Conservation (phyloP, 2,888 invertebrate genomes). For the Rhodophaea formosa region DNA sequence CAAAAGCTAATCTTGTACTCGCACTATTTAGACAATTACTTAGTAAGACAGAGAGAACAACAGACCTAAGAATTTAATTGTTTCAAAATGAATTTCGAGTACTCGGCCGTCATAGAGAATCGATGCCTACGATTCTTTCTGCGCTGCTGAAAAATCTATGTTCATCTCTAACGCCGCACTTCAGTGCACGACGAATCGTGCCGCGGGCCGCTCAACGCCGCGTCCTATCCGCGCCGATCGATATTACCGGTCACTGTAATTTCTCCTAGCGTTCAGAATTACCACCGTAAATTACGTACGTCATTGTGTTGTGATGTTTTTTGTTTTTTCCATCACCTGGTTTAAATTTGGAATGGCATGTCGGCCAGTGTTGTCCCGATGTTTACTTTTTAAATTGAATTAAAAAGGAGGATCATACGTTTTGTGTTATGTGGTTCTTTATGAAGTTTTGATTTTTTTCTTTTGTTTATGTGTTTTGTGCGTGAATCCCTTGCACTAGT, state of each 20-base stretch:
- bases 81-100: too few relatives aligned
- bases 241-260: constrained; percentile 25
- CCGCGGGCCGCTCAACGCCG: constrained; percentile 49
- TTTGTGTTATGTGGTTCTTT: background rate
- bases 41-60: too few relatives aligned
- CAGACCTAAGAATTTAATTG: too few relatives aligned
- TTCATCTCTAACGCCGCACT: constrained; percentile 36
- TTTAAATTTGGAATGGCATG: constrained; percentile 22
- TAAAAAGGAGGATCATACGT: background rate
- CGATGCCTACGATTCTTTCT: constrained; percentile 30
- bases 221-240: constrained; percentile 29
- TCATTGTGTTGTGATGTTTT: constrained; percentile 17
- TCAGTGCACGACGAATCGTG: constrained; percentile 66
- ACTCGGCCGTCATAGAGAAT: background rate
- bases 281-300: constrained; percentile 33
- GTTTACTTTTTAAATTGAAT: constrained; percentile 24
- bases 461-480: background rate
- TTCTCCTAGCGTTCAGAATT: constrained; percentile 19
- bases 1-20: too few relatives aligned
- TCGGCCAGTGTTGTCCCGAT: constrained; percentile 19
- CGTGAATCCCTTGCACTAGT: background rate
- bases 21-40: too few relatives aligned
- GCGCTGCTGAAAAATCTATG: constrained; percentile 38
- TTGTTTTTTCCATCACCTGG: constrained; percentile 3
- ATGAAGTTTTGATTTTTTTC: background rate